Evolutionary conservation across 1,140 invertebrate genomes (phyloP), one percentile per base, ranked within the genome.

Genomic region (Drosophila jambulina): DNA sequence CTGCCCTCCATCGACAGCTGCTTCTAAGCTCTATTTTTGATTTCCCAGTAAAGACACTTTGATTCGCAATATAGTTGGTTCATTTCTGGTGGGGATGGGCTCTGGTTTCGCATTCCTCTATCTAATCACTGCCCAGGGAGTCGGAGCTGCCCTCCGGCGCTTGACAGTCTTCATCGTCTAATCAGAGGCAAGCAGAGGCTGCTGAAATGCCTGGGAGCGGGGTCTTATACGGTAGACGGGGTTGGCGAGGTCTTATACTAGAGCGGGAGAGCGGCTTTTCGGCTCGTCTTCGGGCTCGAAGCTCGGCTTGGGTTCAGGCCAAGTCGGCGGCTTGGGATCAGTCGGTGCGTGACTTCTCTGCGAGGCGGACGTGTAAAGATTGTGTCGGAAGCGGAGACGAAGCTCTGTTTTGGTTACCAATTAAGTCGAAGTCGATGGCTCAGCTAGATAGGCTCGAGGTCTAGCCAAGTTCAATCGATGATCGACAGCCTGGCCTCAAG

Each of bases 391-490:
- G 34, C 46, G 46, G 12, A 36, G 15, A 17, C 25, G 17, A 40
- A 63, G 23, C 40, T 40, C 38, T 53, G 38, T 51, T 75, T 72
- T 23, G 68, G 53, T 40, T 51, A 23, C 45, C 69, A 75, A 62
- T 60, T 43, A 51, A 49, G 51, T 46, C 72, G 49, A 80, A 57
- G 40, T 42, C 76, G 77, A 87, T 87, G 80, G 61, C 84, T 87
- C 70, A 70, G 85, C 67, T 87, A 87, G 84, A 82, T 65, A 77
- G 29, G 60, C 29, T 38, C 46, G 49, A 87, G 64, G 69, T 78
- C 80, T 87, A 87, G 71, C 84, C 80, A 88, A 87, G 84, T 88
- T 80, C 72, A 65, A 64, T 87, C 69, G 64, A n/a, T 13, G 53
- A 25, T 17, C 53, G 53, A 56, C 53, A n/a, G 53, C 49, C 45